phyloP scores from a whole-genome alignment of 2,888 invertebrate species.

The Agriopis aurantiaria region DNA sequence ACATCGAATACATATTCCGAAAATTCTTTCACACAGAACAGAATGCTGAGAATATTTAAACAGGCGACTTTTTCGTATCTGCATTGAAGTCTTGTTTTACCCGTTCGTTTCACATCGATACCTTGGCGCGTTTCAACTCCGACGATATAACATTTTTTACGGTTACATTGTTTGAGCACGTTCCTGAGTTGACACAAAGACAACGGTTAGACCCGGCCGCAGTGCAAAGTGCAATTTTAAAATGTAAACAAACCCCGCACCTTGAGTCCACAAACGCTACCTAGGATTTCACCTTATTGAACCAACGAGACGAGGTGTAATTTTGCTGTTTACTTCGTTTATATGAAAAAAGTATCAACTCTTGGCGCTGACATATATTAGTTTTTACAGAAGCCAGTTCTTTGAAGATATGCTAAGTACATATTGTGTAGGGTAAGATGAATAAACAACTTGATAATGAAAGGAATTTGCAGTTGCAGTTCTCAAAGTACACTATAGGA shows the following conservation, averaged over 20 bases:
- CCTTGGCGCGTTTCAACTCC: constrained; percentile 55
- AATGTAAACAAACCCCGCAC: constrained; percentile 83
- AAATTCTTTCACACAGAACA: neutral
- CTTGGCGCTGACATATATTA: constrained; percentile 50
- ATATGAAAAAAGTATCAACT: constrained; percentile 59
- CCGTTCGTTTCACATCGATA: constrained; percentile 45
- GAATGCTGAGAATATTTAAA: constrained; percentile 15
- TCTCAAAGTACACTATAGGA: neutral
- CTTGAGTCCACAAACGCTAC: constrained; percentile 79
- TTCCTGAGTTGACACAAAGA: constrained; percentile 75
- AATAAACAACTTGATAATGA: neutral
- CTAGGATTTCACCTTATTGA: constrained; percentile 80
- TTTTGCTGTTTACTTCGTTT: constrained; percentile 64
- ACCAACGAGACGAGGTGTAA: constrained; percentile 68
- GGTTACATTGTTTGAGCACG: constrained; percentile 81
- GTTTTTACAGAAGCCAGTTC: constrained; percentile 47
- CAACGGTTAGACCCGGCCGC: constrained; percentile 72
- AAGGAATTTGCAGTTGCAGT: neutral
- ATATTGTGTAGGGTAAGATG: constrained; percentile 25
- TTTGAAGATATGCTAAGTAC: constrained; percentile 39
- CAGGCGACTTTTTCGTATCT: constrained; percentile 34
- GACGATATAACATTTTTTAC: constrained; percentile 76
- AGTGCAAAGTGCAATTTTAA: constrained; percentile 86
- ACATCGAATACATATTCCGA: constrained; percentile 4
- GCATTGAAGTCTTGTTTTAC: constrained; percentile 37